A percentile compares a stretch with the other conserved stretches of the same genome.
Evolutionary conservation across 2,888 invertebrate genomes (phyloP).

Genomic region (Ephialtes manifestator): DNA sequence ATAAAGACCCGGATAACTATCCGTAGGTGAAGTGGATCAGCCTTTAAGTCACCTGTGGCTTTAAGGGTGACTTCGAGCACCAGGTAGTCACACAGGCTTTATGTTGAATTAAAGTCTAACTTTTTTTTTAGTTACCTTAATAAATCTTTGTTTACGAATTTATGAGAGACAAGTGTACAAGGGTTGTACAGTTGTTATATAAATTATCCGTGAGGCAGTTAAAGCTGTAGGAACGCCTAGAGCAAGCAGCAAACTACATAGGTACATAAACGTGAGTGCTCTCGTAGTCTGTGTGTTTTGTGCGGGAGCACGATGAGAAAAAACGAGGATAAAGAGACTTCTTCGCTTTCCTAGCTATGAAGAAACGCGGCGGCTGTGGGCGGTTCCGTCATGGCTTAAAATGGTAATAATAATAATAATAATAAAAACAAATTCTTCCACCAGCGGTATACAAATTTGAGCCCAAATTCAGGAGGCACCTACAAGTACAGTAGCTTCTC

Average conservation of each 20-base stretch:
- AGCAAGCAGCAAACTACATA: constrained; percentile 38
- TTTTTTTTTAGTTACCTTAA: background rate
- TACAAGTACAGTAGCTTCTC: too few species aligned
- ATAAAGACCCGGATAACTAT: too few species aligned
- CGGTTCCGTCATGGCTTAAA: background rate
- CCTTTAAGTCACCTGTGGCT: background rate
- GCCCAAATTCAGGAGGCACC: too few species aligned
- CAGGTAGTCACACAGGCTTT: background rate
- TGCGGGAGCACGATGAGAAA: constrained; percentile 28
- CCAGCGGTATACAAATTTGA: constrained; percentile 32
- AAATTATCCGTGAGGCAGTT: constrained; percentile 42
- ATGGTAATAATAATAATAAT: constrained; percentile 17
- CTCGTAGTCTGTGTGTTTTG: constrained; percentile 15
- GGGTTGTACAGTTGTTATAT: constrained; percentile 41
- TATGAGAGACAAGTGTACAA: constrained; percentile 7
- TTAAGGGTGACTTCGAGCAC: background rate
- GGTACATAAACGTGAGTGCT: constrained; percentile 25
- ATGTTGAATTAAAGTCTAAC: background rate
- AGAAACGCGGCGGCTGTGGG: background rate
- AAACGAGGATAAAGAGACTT: constrained; percentile 14
- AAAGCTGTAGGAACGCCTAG: constrained; percentile 35
- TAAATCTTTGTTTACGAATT: constrained; percentile 23
- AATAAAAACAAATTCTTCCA: background rate
- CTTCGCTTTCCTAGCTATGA: constrained; percentile 15
- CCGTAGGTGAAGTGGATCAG: too few species aligned